Evolutionary conservation across 2,797 vertebrate species (phyloP).

Genomic region (Spea hammondii): DNA sequence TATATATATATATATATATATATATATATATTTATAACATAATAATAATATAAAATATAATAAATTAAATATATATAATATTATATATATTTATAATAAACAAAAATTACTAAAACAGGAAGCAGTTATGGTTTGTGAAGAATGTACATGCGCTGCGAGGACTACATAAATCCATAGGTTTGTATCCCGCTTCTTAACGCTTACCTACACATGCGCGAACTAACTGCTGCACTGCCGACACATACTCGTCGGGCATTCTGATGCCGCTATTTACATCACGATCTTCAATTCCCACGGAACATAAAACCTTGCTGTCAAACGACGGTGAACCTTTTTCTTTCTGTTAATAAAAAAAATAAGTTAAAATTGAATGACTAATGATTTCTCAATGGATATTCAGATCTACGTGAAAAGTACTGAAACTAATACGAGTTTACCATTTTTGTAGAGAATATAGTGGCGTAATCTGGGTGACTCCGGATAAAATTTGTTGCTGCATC

Average conservation of each 20-base stretch:
- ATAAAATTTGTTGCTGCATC: constrained; percentile 79
- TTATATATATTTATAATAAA: too few relatives aligned
- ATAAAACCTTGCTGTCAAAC: constrained; percentile 63
- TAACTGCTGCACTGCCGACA: constrained; percentile 69
- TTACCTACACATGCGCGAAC: constrained; percentile 79
- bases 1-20: too few relatives aligned
- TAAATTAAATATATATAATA: too few relatives aligned
- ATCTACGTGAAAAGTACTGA: too few relatives aligned
- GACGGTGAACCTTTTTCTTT: constrained; percentile 23
- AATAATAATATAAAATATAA: too few relatives aligned
- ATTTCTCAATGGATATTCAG: too few relatives aligned
- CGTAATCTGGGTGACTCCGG: constrained; percentile 69
- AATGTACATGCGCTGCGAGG: too few relatives aligned
- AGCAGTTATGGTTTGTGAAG: too few relatives aligned
- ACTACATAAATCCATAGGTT: too few relatives aligned
- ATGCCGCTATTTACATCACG: constrained; percentile 66
- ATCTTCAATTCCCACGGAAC: constrained; percentile 74
- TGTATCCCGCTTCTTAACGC: neutral
- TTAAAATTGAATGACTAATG: too few relatives aligned
- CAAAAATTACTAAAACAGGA: too few relatives aligned
- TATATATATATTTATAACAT: too few relatives aligned
- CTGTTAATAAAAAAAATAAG: constrained; percentile 45
- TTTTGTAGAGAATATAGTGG: constrained; percentile 68
- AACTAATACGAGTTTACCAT: constrained; percentile 3
- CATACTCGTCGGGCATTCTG: constrained; percentile 66